These are phyloP conservation scores for Phalangium opilio DNA, from an alignment of 2,888 invertebrate species.

Conservation along the genomic window DNA sequence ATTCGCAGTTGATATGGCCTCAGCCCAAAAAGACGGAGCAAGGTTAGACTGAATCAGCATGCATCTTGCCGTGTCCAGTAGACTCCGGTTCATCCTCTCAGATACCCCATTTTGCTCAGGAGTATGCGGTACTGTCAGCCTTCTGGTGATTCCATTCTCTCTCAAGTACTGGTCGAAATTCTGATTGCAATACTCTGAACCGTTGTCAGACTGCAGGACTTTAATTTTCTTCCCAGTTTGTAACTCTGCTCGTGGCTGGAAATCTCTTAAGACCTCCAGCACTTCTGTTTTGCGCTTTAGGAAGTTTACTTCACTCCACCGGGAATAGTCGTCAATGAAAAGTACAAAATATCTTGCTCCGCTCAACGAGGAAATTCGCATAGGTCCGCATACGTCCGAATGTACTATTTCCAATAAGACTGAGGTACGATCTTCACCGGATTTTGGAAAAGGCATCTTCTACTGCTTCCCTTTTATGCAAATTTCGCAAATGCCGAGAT, in stretches of 20 bases:
- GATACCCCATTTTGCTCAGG: conserved; percentile 10
- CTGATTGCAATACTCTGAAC: conserved; percentile 6
- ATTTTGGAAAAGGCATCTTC: too few species aligned
- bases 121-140: conserved; percentile 8
- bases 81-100: conserved; percentile 8
- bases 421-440: too few species aligned
- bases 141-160: conserved; percentile 3
- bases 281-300: conserved; percentile 3
- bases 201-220: conserved; percentile 8
- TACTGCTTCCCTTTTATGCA: too few species aligned
- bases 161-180: conserved; percentile 3
- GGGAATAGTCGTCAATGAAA: conserved; percentile 1
- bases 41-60: conserved; percentile 8
- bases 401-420: too few species aligned
- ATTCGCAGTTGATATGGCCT: conserved; percentile 12
- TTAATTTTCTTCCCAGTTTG: conserved; percentile 5
- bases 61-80: conserved; percentile 7
- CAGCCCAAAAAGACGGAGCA: conserved; percentile 12
- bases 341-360: conserved; percentile 4
- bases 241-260: conserved; percentile 1
- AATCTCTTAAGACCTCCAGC: neutral
- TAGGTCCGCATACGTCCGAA: too few species aligned
- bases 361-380: neutral
- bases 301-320: conserved; percentile 2
- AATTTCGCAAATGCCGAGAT: too few species aligned